These are phyloP conservation scores for Carcharodon carcharias DNA, from an alignment of 2,797 vertebrate species.

Conservation along the genomic window DNA sequence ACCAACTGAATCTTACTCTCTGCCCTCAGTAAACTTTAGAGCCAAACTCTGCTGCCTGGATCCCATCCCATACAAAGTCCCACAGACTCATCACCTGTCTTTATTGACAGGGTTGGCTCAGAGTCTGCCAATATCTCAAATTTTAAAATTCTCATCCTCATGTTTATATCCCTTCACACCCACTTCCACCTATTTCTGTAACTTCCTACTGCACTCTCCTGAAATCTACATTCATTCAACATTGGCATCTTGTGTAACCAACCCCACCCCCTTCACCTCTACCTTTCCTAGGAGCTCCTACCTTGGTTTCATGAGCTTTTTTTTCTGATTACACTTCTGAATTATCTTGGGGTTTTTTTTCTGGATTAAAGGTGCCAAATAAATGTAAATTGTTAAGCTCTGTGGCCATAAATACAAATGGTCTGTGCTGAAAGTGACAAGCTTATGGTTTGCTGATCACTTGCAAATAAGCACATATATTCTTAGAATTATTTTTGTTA, in stretches of 20 bases:
- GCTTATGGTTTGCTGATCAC: not conserved
- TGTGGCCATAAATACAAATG: not conserved
- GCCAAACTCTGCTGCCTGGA: too few species aligned
- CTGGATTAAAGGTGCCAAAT: not conserved
- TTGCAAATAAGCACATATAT: not conserved
- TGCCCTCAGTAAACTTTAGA: too few species aligned
- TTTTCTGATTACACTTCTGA: not conserved
- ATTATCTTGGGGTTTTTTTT: not conserved
- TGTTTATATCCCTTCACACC: too few species aligned
- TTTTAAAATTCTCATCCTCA: too few species aligned
- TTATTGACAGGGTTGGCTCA: too few species aligned
- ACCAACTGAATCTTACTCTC: too few species aligned
- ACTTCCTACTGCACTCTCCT: not conserved
- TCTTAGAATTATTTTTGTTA: not conserved
- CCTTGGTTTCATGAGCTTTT: not conserved
- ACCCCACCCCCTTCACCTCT: not conserved
- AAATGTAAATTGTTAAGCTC: not conserved
- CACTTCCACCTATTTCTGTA: too few species aligned
- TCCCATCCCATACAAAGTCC: too few species aligned
- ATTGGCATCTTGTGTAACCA: too few species aligned
- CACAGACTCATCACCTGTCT: too few species aligned
- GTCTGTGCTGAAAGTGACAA: not conserved
- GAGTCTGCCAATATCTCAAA: too few species aligned
- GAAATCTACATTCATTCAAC: not conserved
- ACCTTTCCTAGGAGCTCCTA: not conserved